Evolutionary conservation across 2,797 vertebrate genomes (phyloP).

Genomic region (Brachyrhaphis roseni): DNA sequence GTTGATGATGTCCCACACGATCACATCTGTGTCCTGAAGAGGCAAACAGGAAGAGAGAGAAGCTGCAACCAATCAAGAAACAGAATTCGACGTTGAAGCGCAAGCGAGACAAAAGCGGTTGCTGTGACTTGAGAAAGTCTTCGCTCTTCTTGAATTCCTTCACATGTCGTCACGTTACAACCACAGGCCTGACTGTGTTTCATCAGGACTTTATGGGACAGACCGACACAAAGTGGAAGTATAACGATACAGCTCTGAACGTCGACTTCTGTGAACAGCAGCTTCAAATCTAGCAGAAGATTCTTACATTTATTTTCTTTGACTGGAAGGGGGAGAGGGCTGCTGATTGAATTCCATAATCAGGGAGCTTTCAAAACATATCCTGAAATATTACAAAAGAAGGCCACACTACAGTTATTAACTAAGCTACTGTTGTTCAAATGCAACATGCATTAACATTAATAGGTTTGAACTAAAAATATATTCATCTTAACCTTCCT

Average conservation of each 20-base stretch:
- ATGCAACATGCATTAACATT: too few relatives aligned
- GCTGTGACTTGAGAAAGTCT: neutral
- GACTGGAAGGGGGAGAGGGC: neutral
- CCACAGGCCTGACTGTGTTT: neutral
- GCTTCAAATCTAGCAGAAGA: too few relatives aligned
- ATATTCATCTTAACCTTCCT: too few relatives aligned
- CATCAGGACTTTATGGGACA: neutral
- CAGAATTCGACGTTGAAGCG: neutral
- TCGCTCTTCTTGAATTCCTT: neutral
- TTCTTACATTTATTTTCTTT: neutral
- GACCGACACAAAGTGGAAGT: neutral
- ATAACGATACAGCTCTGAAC: neutral
- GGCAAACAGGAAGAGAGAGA: neutral
- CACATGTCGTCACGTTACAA: neutral
- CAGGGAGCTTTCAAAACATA: too few relatives aligned
- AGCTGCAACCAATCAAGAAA: neutral
- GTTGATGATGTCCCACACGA: constrained; percentile 97
- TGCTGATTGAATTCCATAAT: too few relatives aligned
- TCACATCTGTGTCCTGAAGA: constrained; percentile 94
- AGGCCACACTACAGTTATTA: too few relatives aligned
- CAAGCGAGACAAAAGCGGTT: neutral
- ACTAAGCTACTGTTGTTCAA: too few relatives aligned
- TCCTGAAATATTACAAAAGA: too few relatives aligned
- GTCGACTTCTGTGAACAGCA: neutral
- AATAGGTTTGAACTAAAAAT: too few relatives aligned